Evolutionary conservation across 1,140 invertebrate genomes (phyloP).

Genomic region (Phortica variegata): DNA sequence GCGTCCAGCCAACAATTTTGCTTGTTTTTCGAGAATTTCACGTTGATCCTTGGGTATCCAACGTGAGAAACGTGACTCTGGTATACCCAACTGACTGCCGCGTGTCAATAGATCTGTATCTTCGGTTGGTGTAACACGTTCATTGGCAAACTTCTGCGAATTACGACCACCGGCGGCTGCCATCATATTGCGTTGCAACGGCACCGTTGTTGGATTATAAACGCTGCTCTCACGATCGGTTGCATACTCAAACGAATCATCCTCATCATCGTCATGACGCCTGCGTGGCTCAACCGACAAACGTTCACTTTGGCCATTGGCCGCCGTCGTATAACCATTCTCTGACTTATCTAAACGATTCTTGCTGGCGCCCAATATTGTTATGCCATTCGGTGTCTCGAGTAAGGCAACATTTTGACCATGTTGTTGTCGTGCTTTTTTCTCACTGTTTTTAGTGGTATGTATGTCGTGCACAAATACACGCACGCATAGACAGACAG

Average conservation of each 20-base stretch:
- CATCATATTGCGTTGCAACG: slow-evolving; percentile 36
- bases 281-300: slow-evolving; percentile 27
- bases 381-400: slow-evolving; percentile 50
- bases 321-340: slow-evolving; percentile 18
- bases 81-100: slow-evolving; percentile 49
- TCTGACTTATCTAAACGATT: slow-evolving; percentile 10
- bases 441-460: slow-evolving; percentile 38
- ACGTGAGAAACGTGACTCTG: slow-evolving; percentile 46
- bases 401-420: slow-evolving; percentile 47
- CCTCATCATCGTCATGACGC: slow-evolving; percentile 31
- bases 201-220: slow-evolving; percentile 48
- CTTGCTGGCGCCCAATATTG: slow-evolving; percentile 38
- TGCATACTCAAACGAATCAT: slow-evolving; percentile 48
- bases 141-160: slow-evolving; percentile 9
- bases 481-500: background rate
- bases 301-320: slow-evolving; percentile 27
- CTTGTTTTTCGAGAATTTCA: slow-evolving; percentile 47
- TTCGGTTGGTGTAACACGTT: slow-evolving; percentile 8
- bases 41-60: slow-evolving; percentile 54
- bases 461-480: no score
- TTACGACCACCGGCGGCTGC: slow-evolving; percentile 40
- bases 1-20: slow-evolving; percentile 37
- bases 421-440: slow-evolving; percentile 16
- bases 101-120: slow-evolving; percentile 37
- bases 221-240: slow-evolving; percentile 53